Evolutionary conservation across 2,113 vertebrate genomes (phyloP), one percentile per base, ranked within the genome.

Genomic region (Craseonycteris thonglongyai): DNA sequence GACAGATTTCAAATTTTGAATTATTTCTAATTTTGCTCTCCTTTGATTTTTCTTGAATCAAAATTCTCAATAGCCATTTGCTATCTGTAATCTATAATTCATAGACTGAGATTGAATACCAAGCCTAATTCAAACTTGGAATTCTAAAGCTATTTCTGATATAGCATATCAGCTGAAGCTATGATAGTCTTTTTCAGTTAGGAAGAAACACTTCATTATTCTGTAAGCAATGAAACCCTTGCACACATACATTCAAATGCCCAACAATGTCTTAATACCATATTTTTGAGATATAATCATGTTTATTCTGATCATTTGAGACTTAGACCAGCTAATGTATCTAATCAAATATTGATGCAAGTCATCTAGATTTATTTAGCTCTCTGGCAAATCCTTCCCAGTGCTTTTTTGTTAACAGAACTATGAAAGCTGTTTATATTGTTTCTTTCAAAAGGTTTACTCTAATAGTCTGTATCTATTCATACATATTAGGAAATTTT

Each of bases 71-170:
- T 92, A 97, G 96, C 96, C 26, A 96, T 98, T 98, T 98, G 92
- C 97, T 96, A 94, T 97, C 97, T 98, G 88, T 98, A 97, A 98
- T 98, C 97, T 98, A 98, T 98, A 98, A 98, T 98, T 98, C 97
- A 98, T 98, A 94, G 97, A 80, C 90, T 96, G 89, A 98, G 97
- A 98, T 97, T 98, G 98, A 98, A 96, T 66, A 98, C 96, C 94
- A 97, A 95, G 87, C 71, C 91, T 97, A 98, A 98, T 97, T 98
- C 96, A 97, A 97, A 98, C 95, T 97, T 97, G 96, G 90, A 97
- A 98, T 96, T 96, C 96, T 97, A 93, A 91, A 97, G 94, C 97
- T 96, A 96, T 91, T 97, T 96, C 88, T 96, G 83, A 96, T 96
- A 40, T 45, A 96, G 96, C 66, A 90, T 40, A 93, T 97, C 91